A percentile compares a stretch with the other conserved stretches of the same genome.
These are phyloP conservation scores for Catamblyrhynchus diadema DNA, from an alignment of 2,797 vertebrate genomes.

Conservation along the genomic window DNA sequence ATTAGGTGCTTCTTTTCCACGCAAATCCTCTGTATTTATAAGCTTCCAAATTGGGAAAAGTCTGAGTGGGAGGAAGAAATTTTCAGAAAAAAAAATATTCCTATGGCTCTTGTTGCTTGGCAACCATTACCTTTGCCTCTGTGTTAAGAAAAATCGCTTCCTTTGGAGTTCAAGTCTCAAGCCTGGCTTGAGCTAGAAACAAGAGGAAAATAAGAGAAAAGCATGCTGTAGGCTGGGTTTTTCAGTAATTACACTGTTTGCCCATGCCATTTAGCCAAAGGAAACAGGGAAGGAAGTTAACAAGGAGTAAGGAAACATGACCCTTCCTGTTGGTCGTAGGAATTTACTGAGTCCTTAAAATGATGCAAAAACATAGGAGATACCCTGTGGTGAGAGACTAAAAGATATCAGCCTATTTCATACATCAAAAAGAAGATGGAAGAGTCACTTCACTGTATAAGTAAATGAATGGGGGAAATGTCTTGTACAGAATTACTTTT, in stretches of 20 bases:
- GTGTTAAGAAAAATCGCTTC: conserved; percentile 3
- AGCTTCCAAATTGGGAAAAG: neutral
- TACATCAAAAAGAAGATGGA: neutral
- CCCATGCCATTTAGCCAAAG: neutral
- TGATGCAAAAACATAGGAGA: neutral
- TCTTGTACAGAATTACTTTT: neutral
- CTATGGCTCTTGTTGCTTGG: conserved; percentile 47
- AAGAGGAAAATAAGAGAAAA: neutral
- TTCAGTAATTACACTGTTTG: neutral
- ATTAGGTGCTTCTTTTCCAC: conserved; percentile 10
- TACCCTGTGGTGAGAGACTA: neutral
- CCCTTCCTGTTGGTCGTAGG: neutral
- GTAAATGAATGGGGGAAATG: neutral
- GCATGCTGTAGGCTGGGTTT: neutral
- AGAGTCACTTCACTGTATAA: neutral
- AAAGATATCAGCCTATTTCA: neutral
- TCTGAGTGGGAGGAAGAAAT: conserved; percentile 53
- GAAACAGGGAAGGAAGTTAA: neutral
- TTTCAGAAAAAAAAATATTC: conserved; percentile 8
- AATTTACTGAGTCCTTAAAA: neutral
- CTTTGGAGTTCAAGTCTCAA: conserved; percentile 2
- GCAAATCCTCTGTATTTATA: neutral
- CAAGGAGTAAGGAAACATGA: neutral
- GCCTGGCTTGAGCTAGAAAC: neutral
- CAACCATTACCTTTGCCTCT: conserved; percentile 46